Evolutionary conservation across 2,113 vertebrate genomes (phyloP).

Genomic region (Pollimyrus isidori): DNA sequence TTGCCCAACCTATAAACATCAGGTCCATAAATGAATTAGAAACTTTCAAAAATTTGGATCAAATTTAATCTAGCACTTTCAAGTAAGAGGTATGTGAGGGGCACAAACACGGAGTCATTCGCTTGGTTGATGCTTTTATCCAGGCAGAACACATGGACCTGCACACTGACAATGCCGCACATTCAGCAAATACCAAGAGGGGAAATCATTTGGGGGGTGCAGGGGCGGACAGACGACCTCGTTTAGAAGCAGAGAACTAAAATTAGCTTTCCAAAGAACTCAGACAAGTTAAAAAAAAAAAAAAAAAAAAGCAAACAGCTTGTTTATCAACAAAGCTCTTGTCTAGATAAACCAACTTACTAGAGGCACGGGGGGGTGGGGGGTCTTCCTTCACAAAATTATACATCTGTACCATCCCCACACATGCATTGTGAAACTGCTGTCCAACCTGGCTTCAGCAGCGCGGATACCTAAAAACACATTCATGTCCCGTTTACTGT

Average conservation of each 20-base stretch:
- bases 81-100: not conserved
- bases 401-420: conserved; percentile 15
- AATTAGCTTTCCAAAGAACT: conserved; percentile 32
- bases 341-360: not conserved
- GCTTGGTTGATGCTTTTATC: not conserved
- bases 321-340: conserved; percentile 20
- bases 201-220: conserved; percentile 12
- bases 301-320: conserved; percentile 32
- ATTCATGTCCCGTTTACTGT: conserved; percentile 39
- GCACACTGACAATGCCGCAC: not conserved
- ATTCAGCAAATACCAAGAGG: not conserved
- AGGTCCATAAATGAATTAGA: not conserved
- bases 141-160: not conserved
- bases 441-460: conserved; percentile 34
- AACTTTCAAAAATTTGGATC: not conserved
- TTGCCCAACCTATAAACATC: not conserved
- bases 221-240: conserved; percentile 23
- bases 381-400: conserved; percentile 23
- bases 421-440: conserved; percentile 45
- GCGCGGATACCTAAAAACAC: conserved; percentile 47
- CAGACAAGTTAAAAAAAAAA: conserved; percentile 25
- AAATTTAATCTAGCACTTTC: not conserved
- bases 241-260: conserved; percentile 29
- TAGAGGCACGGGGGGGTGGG: not conserved
- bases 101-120: not conserved